Percentiles rank a stretch among this genome's conserved stretches.
Evolutionary conservation across 2,888 invertebrate species (phyloP).

Genomic region (Zygothrica quintamaculata): DNA sequence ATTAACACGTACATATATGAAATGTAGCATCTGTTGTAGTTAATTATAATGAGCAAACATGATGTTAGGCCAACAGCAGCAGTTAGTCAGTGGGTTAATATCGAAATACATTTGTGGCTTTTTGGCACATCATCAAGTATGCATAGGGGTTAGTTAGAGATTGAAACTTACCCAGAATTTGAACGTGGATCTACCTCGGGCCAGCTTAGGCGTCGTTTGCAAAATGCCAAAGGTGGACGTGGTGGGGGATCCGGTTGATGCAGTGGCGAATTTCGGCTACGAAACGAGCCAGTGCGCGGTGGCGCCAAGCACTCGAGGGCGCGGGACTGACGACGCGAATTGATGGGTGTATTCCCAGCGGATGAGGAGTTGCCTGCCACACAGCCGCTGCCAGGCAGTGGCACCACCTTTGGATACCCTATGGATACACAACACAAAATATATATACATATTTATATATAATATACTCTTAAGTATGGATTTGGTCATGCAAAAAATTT

Average conservation of each 20-base stretch:
- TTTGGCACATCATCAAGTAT: conserved; percentile 63
- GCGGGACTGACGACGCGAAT: conserved; percentile 85
- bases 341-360: conserved; percentile 74
- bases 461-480: no score
- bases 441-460: conserved; percentile 1
- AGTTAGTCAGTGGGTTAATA: conserved; percentile 21
- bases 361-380: conserved; percentile 84
- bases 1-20: conserved; percentile 18
- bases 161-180: conserved; percentile 90
- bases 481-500: no score
- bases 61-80: conserved; percentile 1
- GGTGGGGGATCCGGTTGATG: conserved; percentile 85
- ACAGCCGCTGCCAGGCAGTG: conserved; percentile 88
- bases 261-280: conserved; percentile 84
- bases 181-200: conserved; percentile 93
- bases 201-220: conserved; percentile 92
- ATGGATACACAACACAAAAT: conserved; percentile 28
- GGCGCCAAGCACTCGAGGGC: conserved; percentile 88
- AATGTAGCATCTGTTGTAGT: conserved; percentile 34
- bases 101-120: conserved; percentile 54
- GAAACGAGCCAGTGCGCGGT: conserved; percentile 86
- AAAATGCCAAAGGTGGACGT: conserved; percentile 90
- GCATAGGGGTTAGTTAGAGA: conserved; percentile 34
- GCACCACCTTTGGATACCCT: conserved; percentile 91
- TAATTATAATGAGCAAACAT: conserved; percentile 62